Percentiles rank a stretch among this genome's conserved stretches.
Evolutionary conservation across 1,140 invertebrate species (phyloP).

Genomic region (Colletes gigas): DNA sequence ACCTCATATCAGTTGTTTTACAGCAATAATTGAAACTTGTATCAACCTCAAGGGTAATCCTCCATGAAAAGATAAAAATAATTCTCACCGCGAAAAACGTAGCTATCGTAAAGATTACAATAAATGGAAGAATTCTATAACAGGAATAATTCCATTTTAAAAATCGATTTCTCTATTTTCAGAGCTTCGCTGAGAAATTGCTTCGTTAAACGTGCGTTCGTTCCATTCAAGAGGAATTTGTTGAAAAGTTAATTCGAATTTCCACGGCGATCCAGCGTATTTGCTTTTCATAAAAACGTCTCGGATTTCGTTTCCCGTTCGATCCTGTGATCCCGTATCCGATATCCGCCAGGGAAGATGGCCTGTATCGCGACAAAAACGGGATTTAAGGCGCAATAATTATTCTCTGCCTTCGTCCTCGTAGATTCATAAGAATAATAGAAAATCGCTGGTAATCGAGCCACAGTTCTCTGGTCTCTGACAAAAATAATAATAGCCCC

Average conservation of each 20-base stretch:
- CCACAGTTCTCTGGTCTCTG: slow-evolving; percentile 42
- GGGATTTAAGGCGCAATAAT: slow-evolving; percentile 68
- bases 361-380: slow-evolving; percentile 9
- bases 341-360: slow-evolving; percentile 49
- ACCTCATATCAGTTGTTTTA: too few species aligned
- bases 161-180: too few species aligned
- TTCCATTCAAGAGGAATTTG: background rate
- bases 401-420: slow-evolving; percentile 68
- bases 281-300: slow-evolving; percentile 50
- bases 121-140: too few species aligned
- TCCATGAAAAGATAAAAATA: too few species aligned
- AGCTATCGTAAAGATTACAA: too few species aligned
- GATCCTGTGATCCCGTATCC: slow-evolving; percentile 53
- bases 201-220: background rate
- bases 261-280: slow-evolving; percentile 2
- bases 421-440: slow-evolving; percentile 67
- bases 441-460: background rate
- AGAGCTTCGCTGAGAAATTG: too few species aligned
- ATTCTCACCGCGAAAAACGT: too few species aligned
- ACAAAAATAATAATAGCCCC: slow-evolving; percentile 71
- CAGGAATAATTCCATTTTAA: too few species aligned
- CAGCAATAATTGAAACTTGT: too few species aligned
- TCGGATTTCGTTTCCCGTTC: slow-evolving; percentile 59
- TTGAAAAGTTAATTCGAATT: background rate
- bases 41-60: too few species aligned